Base-by-base conservation (phyloP, 92 coral and sea anemone genomes). In the Paragorgia papillata region DNA sequence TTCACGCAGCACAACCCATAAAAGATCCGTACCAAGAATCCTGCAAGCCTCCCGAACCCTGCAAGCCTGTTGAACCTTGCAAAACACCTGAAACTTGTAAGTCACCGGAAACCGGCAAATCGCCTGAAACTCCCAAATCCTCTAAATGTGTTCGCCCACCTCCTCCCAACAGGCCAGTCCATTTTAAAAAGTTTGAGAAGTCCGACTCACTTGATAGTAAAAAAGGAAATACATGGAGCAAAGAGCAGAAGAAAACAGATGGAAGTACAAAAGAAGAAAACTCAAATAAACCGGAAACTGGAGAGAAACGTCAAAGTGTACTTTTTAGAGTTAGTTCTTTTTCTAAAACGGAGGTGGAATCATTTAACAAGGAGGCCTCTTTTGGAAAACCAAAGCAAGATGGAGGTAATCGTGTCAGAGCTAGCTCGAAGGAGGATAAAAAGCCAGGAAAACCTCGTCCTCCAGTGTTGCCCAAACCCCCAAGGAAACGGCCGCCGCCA, bases 331-430 rank as follows among this genome's bases (percentile, higher is more conserved):
- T 71, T 24, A 31, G 41, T 17, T 71, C 78, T 13, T 28, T 71
- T 35, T 31, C 78, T 51, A 71, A 71, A 55, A 71, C 78, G 30
- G 78, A 71, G 33, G 51, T 71, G n/a, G 78, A 54, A 25, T 54
- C 78, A 32, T 54, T 71, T 54, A 71, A 35, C 35, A 53, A 37
- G 28, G 37, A 55, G 10, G 34, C 24, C 0, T 53, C 41, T 55
- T 20, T 34, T 14, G 51, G 54, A 27, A 71, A 71, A n/a, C 24
- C 54, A 17, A 20, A 54, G 15, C 24, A 46, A 19, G 54, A 68
- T 28, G 58, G 17, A 10, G 34, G 24, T 0, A 68, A 12, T 27
- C 19, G 2, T 26, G 29, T 17, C 7, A 68, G 48, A 29, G 29
- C 40, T 26, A n/a, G 12, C 9, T 24, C 3, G 12, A 53, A 48